A percentile compares a stretch with the other conserved stretches of the same genome.
Evolutionary conservation across 2,113 vertebrate species (phyloP).

Genomic region (Rhizomys pruinosus): DNA sequence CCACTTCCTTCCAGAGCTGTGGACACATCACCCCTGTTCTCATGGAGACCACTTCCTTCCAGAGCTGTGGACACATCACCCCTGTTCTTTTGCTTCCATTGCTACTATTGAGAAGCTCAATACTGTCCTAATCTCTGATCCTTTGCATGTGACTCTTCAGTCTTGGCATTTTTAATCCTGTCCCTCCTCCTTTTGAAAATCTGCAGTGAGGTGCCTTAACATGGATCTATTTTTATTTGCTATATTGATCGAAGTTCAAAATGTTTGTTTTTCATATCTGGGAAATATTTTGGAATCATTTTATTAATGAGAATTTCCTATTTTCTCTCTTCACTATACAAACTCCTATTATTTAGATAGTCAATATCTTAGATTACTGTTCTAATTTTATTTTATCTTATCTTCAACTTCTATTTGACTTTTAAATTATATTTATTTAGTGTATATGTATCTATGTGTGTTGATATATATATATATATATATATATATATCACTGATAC

Average conservation of each 20-base stretch:
- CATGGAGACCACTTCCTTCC: too few relatives aligned
- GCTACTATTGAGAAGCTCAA: background rate
- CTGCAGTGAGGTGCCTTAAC: background rate
- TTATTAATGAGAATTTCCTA: background rate
- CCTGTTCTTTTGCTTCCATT: background rate
- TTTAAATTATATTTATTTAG: background rate
- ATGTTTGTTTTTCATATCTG: conserved; percentile 21
- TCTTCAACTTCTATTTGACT: background rate
- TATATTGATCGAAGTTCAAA: background rate
- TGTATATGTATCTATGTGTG: background rate
- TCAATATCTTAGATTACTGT: background rate
- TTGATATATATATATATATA: too few relatives aligned
- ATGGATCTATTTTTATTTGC: conserved; percentile 24
- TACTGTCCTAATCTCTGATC: conserved; percentile 3
- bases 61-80: too few relatives aligned
- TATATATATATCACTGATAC: too few relatives aligned
- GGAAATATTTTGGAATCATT: background rate
- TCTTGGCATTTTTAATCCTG: background rate
- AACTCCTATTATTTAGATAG: background rate
- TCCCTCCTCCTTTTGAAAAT: background rate
- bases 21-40: too few relatives aligned
- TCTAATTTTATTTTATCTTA: conserved; percentile 16
- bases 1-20: too few relatives aligned
- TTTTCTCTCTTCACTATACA: conserved; percentile 1
- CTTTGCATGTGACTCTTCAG: background rate